A percentile compares a stretch with the other conserved stretches of the same genome.
Conservation (phyloP, 2,888 invertebrate species). For the Tetrapedia diversipes region DNA sequence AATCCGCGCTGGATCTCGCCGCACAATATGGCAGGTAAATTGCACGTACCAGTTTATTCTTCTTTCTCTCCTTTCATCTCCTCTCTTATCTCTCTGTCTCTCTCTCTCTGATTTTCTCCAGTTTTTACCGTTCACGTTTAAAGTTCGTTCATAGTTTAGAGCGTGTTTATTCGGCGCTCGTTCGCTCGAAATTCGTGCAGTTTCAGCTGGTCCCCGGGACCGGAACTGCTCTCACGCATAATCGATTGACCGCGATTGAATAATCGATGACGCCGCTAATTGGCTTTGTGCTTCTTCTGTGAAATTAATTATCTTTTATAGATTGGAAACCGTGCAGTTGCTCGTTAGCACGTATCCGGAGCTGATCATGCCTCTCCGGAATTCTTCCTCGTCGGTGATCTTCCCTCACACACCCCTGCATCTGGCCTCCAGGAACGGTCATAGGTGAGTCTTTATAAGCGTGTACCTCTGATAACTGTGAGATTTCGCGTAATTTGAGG, state of each 20-base stretch:
- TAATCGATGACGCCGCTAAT: conserved; percentile 43
- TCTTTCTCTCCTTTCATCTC: not conserved
- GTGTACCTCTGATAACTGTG: not conserved
- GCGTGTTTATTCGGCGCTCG: not conserved
- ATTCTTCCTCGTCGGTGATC: conserved; percentile 83
- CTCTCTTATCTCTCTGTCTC: not conserved
- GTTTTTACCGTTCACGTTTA: not conserved
- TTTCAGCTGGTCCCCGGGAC: not conserved
- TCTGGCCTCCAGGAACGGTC: conserved; percentile 95
- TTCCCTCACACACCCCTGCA: conserved; percentile 95
- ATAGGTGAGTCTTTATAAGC: conserved; percentile 87
- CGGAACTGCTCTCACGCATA: not conserved
- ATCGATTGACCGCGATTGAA: conserved; percentile 31
- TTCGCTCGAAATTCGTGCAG: not conserved
- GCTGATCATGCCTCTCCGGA: conserved; percentile 89
- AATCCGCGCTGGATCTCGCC: conserved; percentile 96
- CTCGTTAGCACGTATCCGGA: conserved; percentile 93
- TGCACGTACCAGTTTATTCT: conserved; percentile 50
- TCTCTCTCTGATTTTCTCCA: not conserved
- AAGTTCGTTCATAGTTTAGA: conserved; percentile 6
- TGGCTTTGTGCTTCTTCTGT: conserved; percentile 42
- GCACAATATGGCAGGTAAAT: conserved; percentile 93
- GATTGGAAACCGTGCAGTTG: conserved; percentile 94
- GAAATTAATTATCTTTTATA: conserved; percentile 74
- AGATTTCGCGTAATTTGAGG: not conserved